Conservation (phyloP, 1,140 invertebrate species). For the Patella vulgata region DNA sequence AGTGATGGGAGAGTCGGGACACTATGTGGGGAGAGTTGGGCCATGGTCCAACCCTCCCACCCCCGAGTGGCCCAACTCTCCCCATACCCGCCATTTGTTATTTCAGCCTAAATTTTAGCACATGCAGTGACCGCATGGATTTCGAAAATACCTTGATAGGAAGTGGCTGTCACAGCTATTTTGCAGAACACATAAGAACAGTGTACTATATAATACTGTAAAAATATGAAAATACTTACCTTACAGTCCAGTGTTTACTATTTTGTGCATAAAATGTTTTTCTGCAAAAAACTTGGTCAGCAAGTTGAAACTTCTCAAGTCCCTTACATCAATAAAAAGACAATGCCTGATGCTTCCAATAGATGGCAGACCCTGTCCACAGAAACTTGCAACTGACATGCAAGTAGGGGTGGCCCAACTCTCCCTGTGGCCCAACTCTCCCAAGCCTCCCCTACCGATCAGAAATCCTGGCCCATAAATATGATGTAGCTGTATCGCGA, state of each 20-base stretch:
- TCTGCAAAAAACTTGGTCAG: too few relatives aligned
- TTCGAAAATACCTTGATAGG: not conserved
- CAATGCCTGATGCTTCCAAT: not conserved
- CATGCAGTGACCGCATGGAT: not conserved
- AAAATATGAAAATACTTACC: too few relatives aligned
- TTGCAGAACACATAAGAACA: too few relatives aligned
- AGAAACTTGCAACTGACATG: not conserved
- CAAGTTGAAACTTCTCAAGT: not conserved
- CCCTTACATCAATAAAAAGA: not conserved
- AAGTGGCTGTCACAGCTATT: not conserved
- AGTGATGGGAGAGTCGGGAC: constrained; percentile 12
- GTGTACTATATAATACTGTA: too few relatives aligned
- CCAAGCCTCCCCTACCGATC: constrained; percentile 5
- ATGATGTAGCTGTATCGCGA: too few relatives aligned
- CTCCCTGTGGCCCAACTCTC: constrained; percentile 7
- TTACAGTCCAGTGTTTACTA: not conserved
- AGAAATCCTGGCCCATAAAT: too few relatives aligned
- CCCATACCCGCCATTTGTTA: not conserved
- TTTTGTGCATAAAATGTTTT: not conserved
- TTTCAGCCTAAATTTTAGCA: not conserved
- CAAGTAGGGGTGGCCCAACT: constrained; percentile 5
- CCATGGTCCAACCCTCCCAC: constrained; percentile 1
- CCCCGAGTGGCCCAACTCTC: not conserved
- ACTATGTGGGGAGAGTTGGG: too few relatives aligned
- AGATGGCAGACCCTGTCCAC: not conserved